A percentile compares a stretch with the other conserved stretches of the same genome.
These are phyloP conservation scores for Amblyopsis rosae DNA, from an alignment of 2,113 vertebrate genomes.

Conservation along the genomic window DNA sequence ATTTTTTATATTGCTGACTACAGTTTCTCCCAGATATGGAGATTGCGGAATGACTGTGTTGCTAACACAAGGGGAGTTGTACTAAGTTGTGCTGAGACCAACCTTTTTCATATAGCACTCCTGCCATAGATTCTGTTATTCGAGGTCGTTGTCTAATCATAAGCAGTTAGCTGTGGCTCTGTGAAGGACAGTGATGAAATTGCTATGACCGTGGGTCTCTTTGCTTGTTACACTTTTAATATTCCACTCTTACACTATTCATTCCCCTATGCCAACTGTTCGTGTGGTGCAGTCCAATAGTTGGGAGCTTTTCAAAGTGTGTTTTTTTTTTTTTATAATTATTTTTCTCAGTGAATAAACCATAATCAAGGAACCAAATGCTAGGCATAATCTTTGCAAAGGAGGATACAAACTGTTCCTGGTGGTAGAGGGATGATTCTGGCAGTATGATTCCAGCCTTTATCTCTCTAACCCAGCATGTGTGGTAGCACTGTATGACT, in stretches of 20 bases:
- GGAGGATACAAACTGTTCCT: constrained; percentile 46
- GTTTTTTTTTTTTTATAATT: neutral
- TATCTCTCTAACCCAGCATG: constrained; percentile 66
- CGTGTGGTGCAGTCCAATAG: constrained; percentile 16
- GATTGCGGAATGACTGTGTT: constrained; percentile 8
- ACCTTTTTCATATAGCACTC: constrained; percentile 19
- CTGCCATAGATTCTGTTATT: constrained; percentile 37
- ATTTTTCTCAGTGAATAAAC: constrained; percentile 28
- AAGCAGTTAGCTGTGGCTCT: constrained; percentile 54
- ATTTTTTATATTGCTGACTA: constrained; percentile 25
- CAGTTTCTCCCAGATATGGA: neutral
- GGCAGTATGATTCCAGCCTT: constrained; percentile 46
- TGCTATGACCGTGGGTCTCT: constrained; percentile 48
- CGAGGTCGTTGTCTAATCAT: constrained; percentile 52
- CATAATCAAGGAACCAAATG: constrained; percentile 56
- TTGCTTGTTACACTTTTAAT: constrained; percentile 61
- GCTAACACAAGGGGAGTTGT: constrained; percentile 48
- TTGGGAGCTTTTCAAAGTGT: constrained; percentile 34
- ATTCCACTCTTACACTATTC: constrained; percentile 43
- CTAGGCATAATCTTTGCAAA: constrained; percentile 31
- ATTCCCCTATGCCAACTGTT: constrained; percentile 42
- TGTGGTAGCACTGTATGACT: constrained; percentile 66
- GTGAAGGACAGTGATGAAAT: constrained; percentile 66
- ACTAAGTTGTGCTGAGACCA: constrained; percentile 28
- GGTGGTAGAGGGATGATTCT: constrained; percentile 56